A percentile compares a stretch with the other conserved stretches of the same genome.
These are phyloP conservation scores for Melanogrammus aeglefinus DNA, from an alignment of 2,797 vertebrate species.

Conservation along the genomic window DNA sequence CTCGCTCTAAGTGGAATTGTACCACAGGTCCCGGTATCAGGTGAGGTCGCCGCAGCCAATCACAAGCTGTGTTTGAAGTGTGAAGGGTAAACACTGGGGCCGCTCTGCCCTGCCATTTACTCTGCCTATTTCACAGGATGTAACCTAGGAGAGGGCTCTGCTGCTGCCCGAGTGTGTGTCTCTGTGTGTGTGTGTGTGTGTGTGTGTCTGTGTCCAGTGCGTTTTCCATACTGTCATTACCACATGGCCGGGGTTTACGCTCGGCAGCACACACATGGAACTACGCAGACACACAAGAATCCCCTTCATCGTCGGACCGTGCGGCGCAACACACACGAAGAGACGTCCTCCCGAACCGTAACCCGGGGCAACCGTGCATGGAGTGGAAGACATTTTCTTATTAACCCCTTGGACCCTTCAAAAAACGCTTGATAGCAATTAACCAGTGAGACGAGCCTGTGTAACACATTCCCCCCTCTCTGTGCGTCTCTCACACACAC, in stretches of 20 bases:
- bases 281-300: conserved; percentile 69
- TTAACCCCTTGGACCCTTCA: conserved; percentile 65
- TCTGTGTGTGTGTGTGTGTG: conserved; percentile 72
- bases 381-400: conserved; percentile 66
- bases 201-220: conserved; percentile 53
- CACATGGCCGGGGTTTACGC: conserved; percentile 66
- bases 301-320: conserved; percentile 63
- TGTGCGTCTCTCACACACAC: conserved; percentile 36
- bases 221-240: conserved; percentile 74
- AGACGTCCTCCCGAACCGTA: conserved; percentile 30
- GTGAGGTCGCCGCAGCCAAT: conserved; percentile 90
- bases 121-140: conserved; percentile 88
- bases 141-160: conserved; percentile 79
- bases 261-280: conserved; percentile 70
- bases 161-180: background rate
- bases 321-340: conserved; percentile 32
- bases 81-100: conserved; percentile 87
- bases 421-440: conserved; percentile 67
- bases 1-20: conserved; percentile 71
- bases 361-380: conserved; percentile 61
- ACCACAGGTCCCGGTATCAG: conserved; percentile 75
- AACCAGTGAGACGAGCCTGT: conserved; percentile 58
- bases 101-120: conserved; percentile 81
- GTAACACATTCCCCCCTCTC: conserved; percentile 50
- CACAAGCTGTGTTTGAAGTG: conserved; percentile 85